Conservation (phyloP, 1,140 invertebrate genomes). For the Vollenhovia emeryi region DNA sequence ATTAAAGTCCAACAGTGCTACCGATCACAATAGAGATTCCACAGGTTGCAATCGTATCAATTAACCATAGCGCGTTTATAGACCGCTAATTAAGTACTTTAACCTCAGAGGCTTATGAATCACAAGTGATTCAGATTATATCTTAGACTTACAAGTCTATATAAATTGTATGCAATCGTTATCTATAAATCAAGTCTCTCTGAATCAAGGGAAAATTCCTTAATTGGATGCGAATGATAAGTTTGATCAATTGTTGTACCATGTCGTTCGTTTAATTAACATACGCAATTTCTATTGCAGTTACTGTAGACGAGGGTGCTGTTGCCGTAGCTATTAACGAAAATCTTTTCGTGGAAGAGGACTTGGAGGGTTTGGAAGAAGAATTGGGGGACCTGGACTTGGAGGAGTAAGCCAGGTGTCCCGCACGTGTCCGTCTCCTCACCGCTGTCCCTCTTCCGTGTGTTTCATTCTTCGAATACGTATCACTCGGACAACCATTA, state of each 20-base stretch:
- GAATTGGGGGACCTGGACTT: constrained; percentile 92
- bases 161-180: neutral
- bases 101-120: neutral
- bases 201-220: neutral
- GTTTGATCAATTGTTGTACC: neutral
- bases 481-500: constrained; percentile 52
- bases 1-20: constrained; percentile 71
- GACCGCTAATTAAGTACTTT: neutral
- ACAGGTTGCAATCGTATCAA: constrained; percentile 56
- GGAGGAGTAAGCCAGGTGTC: constrained; percentile 86
- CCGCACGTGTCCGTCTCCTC: constrained; percentile 64
- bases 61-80: constrained; percentile 9
- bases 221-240: neutral
- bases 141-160: neutral
- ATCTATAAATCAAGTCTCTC: neutral
- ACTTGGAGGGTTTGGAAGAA: constrained; percentile 93
- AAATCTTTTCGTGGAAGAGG: constrained; percentile 96
- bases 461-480: constrained; percentile 39
- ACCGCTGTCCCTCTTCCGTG: constrained; percentile 39
- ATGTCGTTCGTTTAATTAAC: neutral
- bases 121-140: neutral
- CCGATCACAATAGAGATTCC: constrained; percentile 73
- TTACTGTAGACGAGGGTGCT: constrained; percentile 83
- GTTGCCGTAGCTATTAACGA: constrained; percentile 95
- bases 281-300: constrained; percentile 66